Evolutionary conservation across 2,797 vertebrate species (phyloP), one percentile per base, ranked within the genome.

Genomic region (Psittacula echo): DNA sequence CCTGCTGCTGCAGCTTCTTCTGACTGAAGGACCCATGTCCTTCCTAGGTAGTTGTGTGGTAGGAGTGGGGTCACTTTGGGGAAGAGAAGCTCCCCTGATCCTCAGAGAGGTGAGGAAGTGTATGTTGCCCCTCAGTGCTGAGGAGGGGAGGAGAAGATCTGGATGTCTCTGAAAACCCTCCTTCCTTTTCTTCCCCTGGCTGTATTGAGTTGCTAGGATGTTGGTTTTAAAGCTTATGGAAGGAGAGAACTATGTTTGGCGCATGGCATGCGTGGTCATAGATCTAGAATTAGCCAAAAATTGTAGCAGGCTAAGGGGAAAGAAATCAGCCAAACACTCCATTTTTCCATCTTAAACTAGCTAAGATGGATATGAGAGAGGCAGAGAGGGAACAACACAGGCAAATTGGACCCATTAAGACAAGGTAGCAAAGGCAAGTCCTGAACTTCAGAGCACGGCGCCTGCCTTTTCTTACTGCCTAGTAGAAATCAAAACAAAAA

Each of bases 401-500:
- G 42, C 41, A 47, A 92, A 95, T 45, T 56, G 80, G 41, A 54
- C 17, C 54, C 67, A n/a, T 84, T 86, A 88, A 82, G 90, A 58
- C 21, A n/a, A 84, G 54, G 66, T 10, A 87, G 67, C 24, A 68
- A 66, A 86, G 71, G 67, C 60, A 92, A 93, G 45, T n/a, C 80
- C 64, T 77, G 86, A 60, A 50, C 70, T 94, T 94, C 87, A 53
- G 50, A 81, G 23, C 39, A 19, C 2, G 0, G 24, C 6, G 44
- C 41, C 53, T 64, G 48, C 47, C 56, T 72, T 91, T 87, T 93
- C 67, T 83, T 44, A 26, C 76, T 86, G 67, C 53, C 27, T 87
- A 42, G 61, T 24, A 71, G 89, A 90, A 95, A 94, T 94, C 71
- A 87, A 94, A 94, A 92, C 70, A 92, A 87, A 93, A 93, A 94